Conservation (phyloP, 2,797 vertebrate genomes). For the Dryobates pubescens region DNA sequence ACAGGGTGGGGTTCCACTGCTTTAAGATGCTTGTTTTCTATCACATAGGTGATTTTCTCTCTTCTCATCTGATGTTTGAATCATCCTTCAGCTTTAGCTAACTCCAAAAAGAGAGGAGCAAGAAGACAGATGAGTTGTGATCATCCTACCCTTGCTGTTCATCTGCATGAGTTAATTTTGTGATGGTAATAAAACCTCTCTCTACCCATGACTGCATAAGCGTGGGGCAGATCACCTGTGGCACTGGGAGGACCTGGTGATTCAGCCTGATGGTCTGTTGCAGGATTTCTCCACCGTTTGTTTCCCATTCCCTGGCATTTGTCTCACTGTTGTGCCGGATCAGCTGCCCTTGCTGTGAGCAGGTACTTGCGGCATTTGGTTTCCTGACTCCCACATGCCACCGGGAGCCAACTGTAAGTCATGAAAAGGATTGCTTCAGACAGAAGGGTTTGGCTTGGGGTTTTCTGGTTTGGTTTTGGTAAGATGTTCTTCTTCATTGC, state of each 20-base stretch:
- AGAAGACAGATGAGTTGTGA: neutral
- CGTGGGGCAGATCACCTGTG: neutral
- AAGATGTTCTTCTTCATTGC: neutral
- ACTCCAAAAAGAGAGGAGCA: neutral
- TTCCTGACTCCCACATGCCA: accelerated
- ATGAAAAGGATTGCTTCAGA: neutral
- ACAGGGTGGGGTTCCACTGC: neutral
- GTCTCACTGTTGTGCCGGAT: neutral
- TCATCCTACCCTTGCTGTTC: accelerated
- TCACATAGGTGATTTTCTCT: neutral
- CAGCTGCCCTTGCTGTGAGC: neutral
- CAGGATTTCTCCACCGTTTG: neutral
- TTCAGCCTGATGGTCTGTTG: neutral
- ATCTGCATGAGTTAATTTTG: neutral
- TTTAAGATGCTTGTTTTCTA: neutral
- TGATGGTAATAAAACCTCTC: neutral
- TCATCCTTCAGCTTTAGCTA: neutral
- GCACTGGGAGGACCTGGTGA: neutral
- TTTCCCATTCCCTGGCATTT: neutral
- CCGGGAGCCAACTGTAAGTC: neutral
- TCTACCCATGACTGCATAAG: neutral
- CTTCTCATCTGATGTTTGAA: neutral
- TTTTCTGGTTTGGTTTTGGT: neutral
- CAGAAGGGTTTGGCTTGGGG: neutral
- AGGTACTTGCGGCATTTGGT: neutral